These are phyloP conservation scores for Eupeodes latifasciatus DNA, from an alignment of 2,888 invertebrate genomes.

Conservation along the genomic window DNA sequence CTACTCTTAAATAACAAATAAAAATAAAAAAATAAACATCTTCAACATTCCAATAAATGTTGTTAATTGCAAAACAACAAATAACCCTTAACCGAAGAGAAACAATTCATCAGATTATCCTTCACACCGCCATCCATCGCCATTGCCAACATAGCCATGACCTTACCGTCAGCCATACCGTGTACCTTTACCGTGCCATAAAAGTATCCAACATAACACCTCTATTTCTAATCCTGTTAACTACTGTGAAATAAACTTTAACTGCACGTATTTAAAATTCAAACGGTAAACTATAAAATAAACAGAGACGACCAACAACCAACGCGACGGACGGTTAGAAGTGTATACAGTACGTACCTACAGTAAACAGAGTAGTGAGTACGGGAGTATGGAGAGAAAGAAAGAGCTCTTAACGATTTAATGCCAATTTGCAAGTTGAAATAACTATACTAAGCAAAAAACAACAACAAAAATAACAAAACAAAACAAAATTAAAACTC, in stretches of 20 bases:
- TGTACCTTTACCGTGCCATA: neutral
- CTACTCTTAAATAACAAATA: neutral
- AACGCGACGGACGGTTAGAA: no score
- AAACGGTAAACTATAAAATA: constrained; percentile 49
- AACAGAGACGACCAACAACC: neutral
- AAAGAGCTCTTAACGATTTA: constrained; percentile 63
- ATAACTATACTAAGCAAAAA: constrained; percentile 6
- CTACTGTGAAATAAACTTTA: constrained; percentile 52
- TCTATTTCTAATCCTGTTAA: constrained; percentile 41
- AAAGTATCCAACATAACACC: constrained; percentile 40
- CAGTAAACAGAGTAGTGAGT: neutral
- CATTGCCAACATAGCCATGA: constrained; percentile 39
- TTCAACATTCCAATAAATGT: neutral
- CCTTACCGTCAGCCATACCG: constrained; percentile 38
- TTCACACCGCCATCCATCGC: no score
- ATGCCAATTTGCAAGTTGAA: constrained; percentile 61
- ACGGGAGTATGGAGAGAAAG: neutral
- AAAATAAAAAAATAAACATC: neutral
- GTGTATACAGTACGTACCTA: no score
- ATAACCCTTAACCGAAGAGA: neutral
- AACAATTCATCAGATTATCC: constrained; percentile 34
- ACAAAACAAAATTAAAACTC: constrained; percentile 4
- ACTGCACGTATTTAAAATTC: constrained; percentile 52
- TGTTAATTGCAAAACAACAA: neutral
- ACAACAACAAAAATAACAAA: neutral